These are phyloP conservation scores for Acropora tenuis DNA, from an alignment of 64 coral and sea anemone genomes.

Conservation along the genomic window DNA sequence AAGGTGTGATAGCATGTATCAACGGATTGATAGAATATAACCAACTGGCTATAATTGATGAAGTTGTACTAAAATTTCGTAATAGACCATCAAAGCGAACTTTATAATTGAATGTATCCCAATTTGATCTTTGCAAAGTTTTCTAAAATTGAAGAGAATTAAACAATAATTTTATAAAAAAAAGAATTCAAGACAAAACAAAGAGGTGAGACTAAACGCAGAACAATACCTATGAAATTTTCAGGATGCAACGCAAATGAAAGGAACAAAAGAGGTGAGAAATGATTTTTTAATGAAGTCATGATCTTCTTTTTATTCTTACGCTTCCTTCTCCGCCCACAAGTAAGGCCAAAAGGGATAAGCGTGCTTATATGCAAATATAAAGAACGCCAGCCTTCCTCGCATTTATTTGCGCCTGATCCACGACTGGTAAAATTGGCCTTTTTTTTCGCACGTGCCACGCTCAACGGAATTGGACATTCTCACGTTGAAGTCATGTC, in stretches of 20 bases:
- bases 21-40: too few relatives aligned
- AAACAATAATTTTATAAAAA: background rate
- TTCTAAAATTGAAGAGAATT: background rate
- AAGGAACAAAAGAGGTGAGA: constrained; percentile 22
- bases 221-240: background rate
- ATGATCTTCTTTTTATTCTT: background rate
- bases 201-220: background rate
- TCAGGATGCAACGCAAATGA: background rate
- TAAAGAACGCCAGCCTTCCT: too few relatives aligned
- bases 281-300: constrained; percentile 24
- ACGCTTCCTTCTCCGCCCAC: background rate
- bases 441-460: background rate
- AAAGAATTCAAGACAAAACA: background rate
- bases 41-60: too few relatives aligned
- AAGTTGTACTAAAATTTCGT: too few relatives aligned
- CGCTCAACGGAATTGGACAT: background rate
- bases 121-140: too few relatives aligned
- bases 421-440: too few relatives aligned
- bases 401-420: too few relatives aligned
- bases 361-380: too few relatives aligned
- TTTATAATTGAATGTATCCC: too few relatives aligned
- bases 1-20: too few relatives aligned
- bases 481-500: background rate
- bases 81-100: too few relatives aligned
- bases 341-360: background rate